Evolutionary conservation across 2,113 vertebrate species (phyloP).

Genomic region (Agapornis roseicollis): DNA sequence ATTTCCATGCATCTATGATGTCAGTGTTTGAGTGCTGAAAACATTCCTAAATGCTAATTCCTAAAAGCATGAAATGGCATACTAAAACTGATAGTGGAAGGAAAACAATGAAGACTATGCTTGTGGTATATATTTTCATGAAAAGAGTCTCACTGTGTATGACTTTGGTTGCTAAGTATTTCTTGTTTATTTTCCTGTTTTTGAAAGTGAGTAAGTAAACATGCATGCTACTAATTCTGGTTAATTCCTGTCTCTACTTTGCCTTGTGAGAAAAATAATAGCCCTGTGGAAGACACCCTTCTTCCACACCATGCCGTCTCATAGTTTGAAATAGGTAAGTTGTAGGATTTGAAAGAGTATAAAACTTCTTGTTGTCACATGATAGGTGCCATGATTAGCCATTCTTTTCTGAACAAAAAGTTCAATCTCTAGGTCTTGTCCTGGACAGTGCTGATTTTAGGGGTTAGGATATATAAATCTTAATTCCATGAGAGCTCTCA

Average conservation of each 20-base stretch:
- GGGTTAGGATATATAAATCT: background rate
- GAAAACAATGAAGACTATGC: background rate
- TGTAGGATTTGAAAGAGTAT: background rate
- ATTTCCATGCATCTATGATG: background rate
- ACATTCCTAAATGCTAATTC: background rate
- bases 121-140: background rate
- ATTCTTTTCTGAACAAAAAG: background rate
- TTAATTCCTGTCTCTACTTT: background rate
- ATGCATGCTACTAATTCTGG: background rate
- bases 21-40: background rate
- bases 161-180: conserved; percentile 9
- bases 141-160: background rate
- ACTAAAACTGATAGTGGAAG: background rate
- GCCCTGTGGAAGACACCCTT: background rate
- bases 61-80: background rate
- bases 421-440: background rate
- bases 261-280: background rate
- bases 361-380: background rate
- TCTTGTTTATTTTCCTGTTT: conserved; percentile 15
- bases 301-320: background rate
- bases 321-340: background rate
- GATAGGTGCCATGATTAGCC: background rate
- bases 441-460: background rate
- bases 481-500: rapidly evolving
- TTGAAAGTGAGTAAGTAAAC: conserved; percentile 13